A percentile compares a stretch with the other conserved stretches of the same genome.
Conservation (phyloP, 2,113 vertebrate species). For the Pelusios castaneus region DNA sequence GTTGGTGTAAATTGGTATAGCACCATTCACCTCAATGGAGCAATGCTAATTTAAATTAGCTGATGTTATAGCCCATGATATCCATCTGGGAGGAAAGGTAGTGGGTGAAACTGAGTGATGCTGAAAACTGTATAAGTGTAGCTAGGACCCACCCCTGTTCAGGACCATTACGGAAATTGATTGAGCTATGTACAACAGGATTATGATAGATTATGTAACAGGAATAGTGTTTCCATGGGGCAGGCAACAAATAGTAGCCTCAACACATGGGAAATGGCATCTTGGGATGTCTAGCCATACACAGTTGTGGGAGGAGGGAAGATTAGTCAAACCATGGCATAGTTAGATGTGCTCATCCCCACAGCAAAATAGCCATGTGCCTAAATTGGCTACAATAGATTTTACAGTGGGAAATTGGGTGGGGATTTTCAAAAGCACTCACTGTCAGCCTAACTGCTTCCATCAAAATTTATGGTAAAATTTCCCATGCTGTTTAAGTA, state of each 20-base stretch:
- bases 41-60: neutral
- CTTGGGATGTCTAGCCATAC: neutral
- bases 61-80: neutral
- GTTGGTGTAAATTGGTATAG: neutral
- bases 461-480: no score
- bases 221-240: neutral
- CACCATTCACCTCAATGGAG: neutral
- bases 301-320: neutral
- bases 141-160: neutral
- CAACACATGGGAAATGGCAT: neutral
- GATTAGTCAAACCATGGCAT: neutral
- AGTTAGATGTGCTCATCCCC: neutral
- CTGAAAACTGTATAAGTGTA: no score
- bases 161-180: neutral
- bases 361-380: neutral
- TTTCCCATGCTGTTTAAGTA: no score
- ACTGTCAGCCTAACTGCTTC: no score
- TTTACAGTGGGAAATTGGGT: neutral
- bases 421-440: no score
- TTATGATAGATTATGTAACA: neutral
- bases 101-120: neutral
- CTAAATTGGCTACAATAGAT: neutral
- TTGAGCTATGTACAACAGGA: neutral
- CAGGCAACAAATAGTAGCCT: neutral
- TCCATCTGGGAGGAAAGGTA: no score